Conservation (phyloP, 2,113 vertebrate species). For the Plotosus lineatus region DNA sequence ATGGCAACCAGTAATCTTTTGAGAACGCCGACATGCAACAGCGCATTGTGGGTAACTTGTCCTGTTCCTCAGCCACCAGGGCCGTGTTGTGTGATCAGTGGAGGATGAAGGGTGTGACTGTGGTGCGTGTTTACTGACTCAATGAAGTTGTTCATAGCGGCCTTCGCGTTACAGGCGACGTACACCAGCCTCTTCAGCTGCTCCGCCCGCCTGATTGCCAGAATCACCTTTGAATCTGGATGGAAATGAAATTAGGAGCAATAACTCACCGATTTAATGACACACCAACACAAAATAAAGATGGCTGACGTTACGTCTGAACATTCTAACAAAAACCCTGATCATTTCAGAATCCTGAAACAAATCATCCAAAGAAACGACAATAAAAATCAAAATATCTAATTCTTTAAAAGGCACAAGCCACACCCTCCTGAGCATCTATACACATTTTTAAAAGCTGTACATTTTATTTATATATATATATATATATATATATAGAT, state of each 20-base stretch:
- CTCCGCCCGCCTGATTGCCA: conserved; percentile 87
- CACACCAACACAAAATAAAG: background rate
- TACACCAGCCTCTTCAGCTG: conserved; percentile 89
- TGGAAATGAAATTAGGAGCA: background rate
- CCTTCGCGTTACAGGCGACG: conserved; percentile 92
- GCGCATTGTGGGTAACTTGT: background rate
- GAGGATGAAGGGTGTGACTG: background rate
- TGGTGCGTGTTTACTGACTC: conserved; percentile 80
- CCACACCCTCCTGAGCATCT: background rate
- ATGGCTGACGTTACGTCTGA: background rate
- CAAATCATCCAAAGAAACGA: background rate
- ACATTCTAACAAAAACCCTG: background rate
- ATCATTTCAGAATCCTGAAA: background rate
- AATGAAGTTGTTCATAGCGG: conserved; percentile 93
- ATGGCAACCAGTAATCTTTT: background rate
- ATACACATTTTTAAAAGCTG: no score
- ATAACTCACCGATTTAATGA: no score
- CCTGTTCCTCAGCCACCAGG: background rate
- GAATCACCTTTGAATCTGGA: conserved; percentile 91
- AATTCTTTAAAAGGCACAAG: background rate
- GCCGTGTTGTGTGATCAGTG: background rate
- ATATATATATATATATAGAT: no score
- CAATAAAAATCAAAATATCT: no score
- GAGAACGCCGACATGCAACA: background rate
- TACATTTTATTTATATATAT: background rate